Evolutionary conservation across 2,113 vertebrate genomes (phyloP).

Genomic region (Mola mola): DNA sequence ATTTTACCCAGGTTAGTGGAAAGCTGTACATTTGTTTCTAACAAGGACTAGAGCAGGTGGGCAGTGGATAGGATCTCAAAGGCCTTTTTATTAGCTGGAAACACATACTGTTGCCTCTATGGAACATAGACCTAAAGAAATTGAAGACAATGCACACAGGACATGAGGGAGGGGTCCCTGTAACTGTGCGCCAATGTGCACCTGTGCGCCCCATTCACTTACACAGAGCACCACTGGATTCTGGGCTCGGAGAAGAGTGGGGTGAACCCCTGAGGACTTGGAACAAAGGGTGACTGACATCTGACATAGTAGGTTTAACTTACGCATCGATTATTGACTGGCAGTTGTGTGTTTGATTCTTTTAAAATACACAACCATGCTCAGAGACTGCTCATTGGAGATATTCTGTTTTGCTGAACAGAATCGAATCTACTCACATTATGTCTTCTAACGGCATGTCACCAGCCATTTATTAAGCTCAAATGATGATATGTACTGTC

Average conservation of each 20-base stretch:
- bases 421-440: not conserved
- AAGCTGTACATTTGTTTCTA: constrained; percentile 47
- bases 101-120: constrained; percentile 57
- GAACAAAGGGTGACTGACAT: constrained; percentile 64
- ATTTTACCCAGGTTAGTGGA: constrained; percentile 45
- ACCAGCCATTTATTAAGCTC: no score
- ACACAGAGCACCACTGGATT: constrained; percentile 40
- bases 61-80: constrained; percentile 72
- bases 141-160: constrained; percentile 71
- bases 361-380: constrained; percentile 5
- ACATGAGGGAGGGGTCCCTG: constrained; percentile 37
- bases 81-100: constrained; percentile 72
- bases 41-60: constrained; percentile 48
- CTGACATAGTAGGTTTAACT: constrained; percentile 43
- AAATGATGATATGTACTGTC: no score
- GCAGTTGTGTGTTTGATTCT: constrained; percentile 5
- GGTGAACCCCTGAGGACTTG: constrained; percentile 13
- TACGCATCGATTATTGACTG: constrained; percentile 10
- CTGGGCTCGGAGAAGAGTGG: constrained; percentile 15
- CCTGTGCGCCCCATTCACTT: constrained; percentile 72
- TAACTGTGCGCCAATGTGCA: constrained; percentile 76
- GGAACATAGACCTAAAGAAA: constrained; percentile 70
- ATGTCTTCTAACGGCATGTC: no score
- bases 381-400: not conserved
- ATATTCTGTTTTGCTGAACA: constrained; percentile 13